Evolutionary conservation across 2,888 invertebrate genomes (phyloP).

Genomic region (Acanthosepion lycidas): DNA sequence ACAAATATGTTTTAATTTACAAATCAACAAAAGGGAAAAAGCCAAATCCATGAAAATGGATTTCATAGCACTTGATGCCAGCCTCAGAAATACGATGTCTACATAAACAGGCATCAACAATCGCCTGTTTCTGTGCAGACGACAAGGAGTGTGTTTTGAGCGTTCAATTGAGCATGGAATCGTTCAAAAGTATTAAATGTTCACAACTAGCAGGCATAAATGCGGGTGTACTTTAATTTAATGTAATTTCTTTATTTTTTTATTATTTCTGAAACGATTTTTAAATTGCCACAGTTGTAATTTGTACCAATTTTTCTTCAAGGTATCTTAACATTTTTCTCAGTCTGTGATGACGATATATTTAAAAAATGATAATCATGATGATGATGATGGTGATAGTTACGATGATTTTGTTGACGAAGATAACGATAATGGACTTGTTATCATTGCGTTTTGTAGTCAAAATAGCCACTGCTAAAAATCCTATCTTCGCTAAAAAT

Average conservation of each 20-base stretch:
- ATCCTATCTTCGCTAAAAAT: neutral
- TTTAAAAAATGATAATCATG: neutral
- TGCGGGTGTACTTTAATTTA: neutral
- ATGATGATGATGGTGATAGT: no score
- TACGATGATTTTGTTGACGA: no score
- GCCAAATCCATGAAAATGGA: neutral
- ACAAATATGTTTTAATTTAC: neutral
- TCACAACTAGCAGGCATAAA: neutral
- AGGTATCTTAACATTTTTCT: neutral
- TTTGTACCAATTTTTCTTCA: neutral
- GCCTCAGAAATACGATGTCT: neutral
- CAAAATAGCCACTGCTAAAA: no score
- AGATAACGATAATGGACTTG: no score
- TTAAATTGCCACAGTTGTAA: neutral
- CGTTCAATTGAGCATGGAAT: neutral
- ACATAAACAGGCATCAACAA: neutral
- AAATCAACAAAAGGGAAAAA: constrained; percentile 21
- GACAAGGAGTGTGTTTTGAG: neutral
- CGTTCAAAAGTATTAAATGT: neutral
- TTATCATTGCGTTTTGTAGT: no score
- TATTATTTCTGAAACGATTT: neutral
- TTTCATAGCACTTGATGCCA: neutral
- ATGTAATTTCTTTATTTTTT: neutral
- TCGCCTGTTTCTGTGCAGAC: neutral
- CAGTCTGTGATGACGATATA: neutral